These are phyloP conservation scores for Amazona ochrocephala DNA, from an alignment of 2,797 vertebrate species.

Conservation along the genomic window DNA sequence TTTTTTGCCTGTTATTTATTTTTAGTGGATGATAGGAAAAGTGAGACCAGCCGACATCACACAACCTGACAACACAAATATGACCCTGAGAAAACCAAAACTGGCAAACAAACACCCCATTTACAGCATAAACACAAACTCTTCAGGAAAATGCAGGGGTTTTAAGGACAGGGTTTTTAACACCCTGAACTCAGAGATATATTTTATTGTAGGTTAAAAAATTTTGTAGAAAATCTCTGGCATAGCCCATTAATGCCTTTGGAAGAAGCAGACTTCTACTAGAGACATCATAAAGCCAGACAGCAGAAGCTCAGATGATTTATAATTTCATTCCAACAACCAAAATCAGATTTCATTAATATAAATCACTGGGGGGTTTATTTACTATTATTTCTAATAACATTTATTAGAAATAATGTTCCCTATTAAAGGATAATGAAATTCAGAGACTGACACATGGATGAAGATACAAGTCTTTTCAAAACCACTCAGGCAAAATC, in stretches of 20 bases:
- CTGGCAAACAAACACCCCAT: not conserved
- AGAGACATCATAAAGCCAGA: conserved; percentile 10
- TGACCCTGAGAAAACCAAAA: conserved; percentile 52
- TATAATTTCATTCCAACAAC: not conserved
- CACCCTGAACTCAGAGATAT: not conserved
- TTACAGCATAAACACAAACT: conserved; percentile 6
- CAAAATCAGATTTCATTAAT: not conserved
- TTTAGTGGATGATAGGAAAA: not conserved
- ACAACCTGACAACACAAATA: conserved; percentile 2
- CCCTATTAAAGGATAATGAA: not conserved
- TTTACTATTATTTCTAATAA: conserved; percentile 34
- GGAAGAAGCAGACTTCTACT: conserved; percentile 3
- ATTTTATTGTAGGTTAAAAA: not conserved
- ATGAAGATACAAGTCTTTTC: not conserved
- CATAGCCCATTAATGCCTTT: not conserved
- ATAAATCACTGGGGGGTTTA: not conserved
- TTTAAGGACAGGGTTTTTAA: conserved; percentile 1
- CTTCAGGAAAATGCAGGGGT: not conserved
- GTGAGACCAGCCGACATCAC: not conserved
- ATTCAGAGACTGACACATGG: not conserved
- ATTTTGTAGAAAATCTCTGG: not conserved
- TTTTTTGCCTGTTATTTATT: not conserved
- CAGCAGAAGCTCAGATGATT: not conserved
- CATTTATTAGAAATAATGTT: conserved; percentile 37
- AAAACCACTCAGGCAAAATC: not conserved